phyloP scores from a whole-genome alignment of 1,140 invertebrate genomes.

The Zaprionus tsacasi region DNA sequence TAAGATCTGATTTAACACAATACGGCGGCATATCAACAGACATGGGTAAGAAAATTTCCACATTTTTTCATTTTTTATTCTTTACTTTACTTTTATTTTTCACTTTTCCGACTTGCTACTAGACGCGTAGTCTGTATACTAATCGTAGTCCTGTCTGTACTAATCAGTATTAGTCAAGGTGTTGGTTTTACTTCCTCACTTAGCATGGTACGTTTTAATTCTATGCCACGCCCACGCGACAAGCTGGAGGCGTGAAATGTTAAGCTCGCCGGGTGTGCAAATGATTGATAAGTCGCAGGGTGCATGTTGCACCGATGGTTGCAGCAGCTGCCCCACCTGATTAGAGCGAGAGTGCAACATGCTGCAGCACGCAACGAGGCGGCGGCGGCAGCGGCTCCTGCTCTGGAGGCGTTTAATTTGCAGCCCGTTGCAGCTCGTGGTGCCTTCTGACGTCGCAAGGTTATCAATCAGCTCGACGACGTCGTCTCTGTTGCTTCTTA shows the following conservation, averaged over 20 bases:
- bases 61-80: constrained; percentile 67
- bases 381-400: constrained; percentile 29
- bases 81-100: constrained; percentile 24
- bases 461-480: constrained; percentile 69
- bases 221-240: constrained; percentile 1
- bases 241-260: constrained; percentile 24
- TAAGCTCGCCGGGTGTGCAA: constrained; percentile 57
- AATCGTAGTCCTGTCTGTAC: constrained; percentile 5
- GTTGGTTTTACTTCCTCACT: constrained; percentile 23
- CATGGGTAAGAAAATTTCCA: constrained; percentile 84
- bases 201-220: constrained; percentile 21
- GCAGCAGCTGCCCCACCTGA: constrained; percentile 49
- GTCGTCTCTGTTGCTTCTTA: constrained; percentile 71
- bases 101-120: constrained; percentile 14
- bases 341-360: constrained; percentile 43
- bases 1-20: constrained; percentile 84
- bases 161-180: constrained; percentile 38
- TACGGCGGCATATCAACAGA: constrained; percentile 84
- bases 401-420: constrained; percentile 67
- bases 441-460: constrained; percentile 63
- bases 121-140: constrained; percentile 38
- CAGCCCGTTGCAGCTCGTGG: constrained; percentile 60
- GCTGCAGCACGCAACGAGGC: constrained; percentile 48
- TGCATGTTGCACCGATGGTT: constrained; percentile 1
- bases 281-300: constrained; percentile 65